These are phyloP conservation scores for Caenorhabditis afra DNA, from an alignment of 2,888 invertebrate genomes.

Conservation along the genomic window DNA sequence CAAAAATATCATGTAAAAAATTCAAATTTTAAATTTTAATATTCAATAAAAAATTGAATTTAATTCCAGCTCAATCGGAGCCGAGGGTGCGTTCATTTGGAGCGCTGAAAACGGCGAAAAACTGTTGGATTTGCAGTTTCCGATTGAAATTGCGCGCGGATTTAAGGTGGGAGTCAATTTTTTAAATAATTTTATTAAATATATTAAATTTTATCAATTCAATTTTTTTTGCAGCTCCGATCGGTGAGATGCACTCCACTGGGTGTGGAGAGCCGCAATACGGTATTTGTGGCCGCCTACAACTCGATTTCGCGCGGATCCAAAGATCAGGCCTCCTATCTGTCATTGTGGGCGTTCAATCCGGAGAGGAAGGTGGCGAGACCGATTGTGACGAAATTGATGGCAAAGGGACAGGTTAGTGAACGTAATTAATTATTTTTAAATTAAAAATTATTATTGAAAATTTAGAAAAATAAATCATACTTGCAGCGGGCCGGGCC, in stretches of 20 bases:
- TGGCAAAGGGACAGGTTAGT: slow-evolving; percentile 61
- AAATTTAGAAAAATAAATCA: no score
- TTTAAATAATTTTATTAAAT: not conserved
- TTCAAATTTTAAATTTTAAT: not conserved
- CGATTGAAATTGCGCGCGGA: slow-evolving; percentile 60
- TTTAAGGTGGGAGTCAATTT: slow-evolving; percentile 56
- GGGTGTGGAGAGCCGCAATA: slow-evolving; percentile 58
- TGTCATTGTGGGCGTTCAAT: slow-evolving; percentile 71
- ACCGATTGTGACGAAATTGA: slow-evolving; percentile 53
- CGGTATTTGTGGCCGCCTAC: slow-evolving; percentile 72
- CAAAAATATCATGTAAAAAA: slow-evolving; percentile 52
- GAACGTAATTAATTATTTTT: no score
- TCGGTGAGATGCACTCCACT: slow-evolving; percentile 69
- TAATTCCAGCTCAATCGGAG: slow-evolving; percentile 62
- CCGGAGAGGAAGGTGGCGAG: slow-evolving; percentile 53
- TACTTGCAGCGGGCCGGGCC: no score
- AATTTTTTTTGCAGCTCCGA: slow-evolving; percentile 67
- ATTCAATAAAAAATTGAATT: not conserved
- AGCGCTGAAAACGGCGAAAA: slow-evolving; percentile 63
- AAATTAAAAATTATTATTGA: no score
- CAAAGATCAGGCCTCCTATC: slow-evolving; percentile 66
- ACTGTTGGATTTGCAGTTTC: slow-evolving; percentile 62
- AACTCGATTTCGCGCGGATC: slow-evolving; percentile 70
- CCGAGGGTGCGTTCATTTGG: slow-evolving; percentile 69
- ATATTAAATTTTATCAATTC: no score